phyloP scores from a whole-genome alignment of 2,113 vertebrate genomes.

The Columbina picui region DNA sequence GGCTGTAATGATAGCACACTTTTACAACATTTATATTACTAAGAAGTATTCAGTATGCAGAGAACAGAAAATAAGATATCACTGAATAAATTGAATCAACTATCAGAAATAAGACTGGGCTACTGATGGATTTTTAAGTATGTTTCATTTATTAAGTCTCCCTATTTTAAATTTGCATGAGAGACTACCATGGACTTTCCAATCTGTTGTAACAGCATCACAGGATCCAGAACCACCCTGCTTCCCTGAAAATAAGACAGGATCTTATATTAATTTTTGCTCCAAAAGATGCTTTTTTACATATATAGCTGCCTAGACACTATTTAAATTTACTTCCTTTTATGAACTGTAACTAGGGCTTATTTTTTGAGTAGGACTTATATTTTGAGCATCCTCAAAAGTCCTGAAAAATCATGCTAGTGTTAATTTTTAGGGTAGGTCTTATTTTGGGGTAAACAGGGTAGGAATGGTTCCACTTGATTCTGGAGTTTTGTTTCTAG shows the following conservation, averaged over 20 bases:
- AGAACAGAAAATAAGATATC: slow-evolving; percentile 20
- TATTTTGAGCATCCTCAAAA: too few relatives aligned
- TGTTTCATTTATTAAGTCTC: slow-evolving; percentile 20
- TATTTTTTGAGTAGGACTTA: too few relatives aligned
- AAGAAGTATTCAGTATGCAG: neutral
- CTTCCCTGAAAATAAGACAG: too few relatives aligned
- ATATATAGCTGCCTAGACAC: too few relatives aligned
- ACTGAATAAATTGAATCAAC: neutral
- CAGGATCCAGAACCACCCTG: neutral
- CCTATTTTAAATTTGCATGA: neutral
- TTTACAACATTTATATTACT: neutral
- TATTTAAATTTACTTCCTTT: too few relatives aligned
- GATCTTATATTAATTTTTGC: too few relatives aligned
- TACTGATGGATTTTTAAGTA: slow-evolving; percentile 26
- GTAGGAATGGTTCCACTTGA: neutral
- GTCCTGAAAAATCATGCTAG: too few relatives aligned
- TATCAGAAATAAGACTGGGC: neutral
- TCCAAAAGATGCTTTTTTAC: too few relatives aligned
- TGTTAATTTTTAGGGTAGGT: too few relatives aligned
- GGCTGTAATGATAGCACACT: neutral
- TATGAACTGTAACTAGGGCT: too few relatives aligned
- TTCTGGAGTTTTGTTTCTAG: neutral
- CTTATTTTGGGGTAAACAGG: too few relatives aligned
- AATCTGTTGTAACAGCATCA: neutral
- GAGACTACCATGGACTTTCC: neutral